Evolutionary conservation across 2,888 invertebrate species (phyloP), one percentile per base, ranked within the genome.

Genomic region (Cerceris ruficornis): DNA sequence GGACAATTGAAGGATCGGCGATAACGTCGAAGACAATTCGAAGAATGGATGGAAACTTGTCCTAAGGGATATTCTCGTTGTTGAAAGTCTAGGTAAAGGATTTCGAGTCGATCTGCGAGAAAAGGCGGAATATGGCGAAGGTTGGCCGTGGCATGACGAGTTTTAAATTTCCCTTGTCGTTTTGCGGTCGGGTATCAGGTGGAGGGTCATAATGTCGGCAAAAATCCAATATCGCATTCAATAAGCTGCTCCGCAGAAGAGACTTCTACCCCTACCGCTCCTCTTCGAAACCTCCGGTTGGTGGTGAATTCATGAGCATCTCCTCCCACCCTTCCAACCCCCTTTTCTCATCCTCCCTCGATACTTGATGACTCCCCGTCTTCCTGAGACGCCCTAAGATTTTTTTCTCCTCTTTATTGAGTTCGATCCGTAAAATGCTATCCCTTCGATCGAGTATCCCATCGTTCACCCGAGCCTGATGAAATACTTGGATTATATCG

Each of bases 211-310:
- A 87, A 86, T 87, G 87, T 77, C 86, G 84, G 87, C 80, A 85
- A 87, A 90, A 89, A 91, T 90, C 88, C 91, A 91, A 91, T 91
- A 91, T 91, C 90, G 86, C 86, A 90, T 91, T 91, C 90, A 90
- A 91, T 91, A 91, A 91, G 89, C 88, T 81, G 76, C 69, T 76
- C 77, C 80, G 73, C 75, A 76, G 75, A 64, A 72, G 67, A 81
- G 87, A 80, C 28, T 72, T 79, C 79, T 66, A 60, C 52, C 66
- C 77, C 50, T 42, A 42, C 57, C 62, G n/a, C 64, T 64, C 71
- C 69, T 59, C 69, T 46, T 58, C 39, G 69, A 57, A 55, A 71
- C 50, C 68, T 57, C 60, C 61, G 69, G 58, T 57, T 72, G 42
- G 52, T 54, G 72, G 69, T 69, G 79, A 75, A 82, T 72, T 71